Evolutionary conservation across 2,888 invertebrate species (phyloP).

Genomic region (Empis livida): DNA sequence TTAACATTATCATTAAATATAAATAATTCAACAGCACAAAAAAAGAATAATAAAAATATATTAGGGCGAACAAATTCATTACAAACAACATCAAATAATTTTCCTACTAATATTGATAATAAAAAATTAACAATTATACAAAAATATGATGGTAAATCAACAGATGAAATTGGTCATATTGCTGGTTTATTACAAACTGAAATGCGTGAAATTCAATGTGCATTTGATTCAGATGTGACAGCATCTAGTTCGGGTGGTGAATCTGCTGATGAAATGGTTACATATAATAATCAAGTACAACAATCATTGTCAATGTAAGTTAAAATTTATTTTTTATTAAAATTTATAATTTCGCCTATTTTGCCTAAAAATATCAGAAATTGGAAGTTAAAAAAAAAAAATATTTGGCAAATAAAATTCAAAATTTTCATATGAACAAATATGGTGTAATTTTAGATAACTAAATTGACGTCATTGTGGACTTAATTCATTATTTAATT

Average conservation of each 20-base stretch:
- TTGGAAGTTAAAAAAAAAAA: no score
- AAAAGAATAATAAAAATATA: slow-evolving; percentile 11
- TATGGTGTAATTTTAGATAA: no score
- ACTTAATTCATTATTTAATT: no score
- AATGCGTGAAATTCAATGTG: slow-evolving; percentile 57
- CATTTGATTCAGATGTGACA: slow-evolving; percentile 85
- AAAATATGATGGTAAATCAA: slow-evolving; percentile 34
- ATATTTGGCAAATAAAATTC: no score
- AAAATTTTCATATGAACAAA: no score
- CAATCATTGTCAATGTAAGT: slow-evolving; percentile 71
- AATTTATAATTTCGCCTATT: no score
- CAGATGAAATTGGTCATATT: slow-evolving; percentile 52
- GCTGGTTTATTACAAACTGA: slow-evolving; percentile 61
- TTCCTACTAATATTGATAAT: slow-evolving; percentile 10
- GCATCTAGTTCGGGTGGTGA: slow-evolving; percentile 90
- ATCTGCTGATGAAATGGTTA: slow-evolving; percentile 79
- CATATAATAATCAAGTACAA: slow-evolving; percentile 64
- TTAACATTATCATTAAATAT: background rate
- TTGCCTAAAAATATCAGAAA: no score
- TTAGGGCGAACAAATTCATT: slow-evolving; percentile 4
- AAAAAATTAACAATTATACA: slow-evolving; percentile 25
- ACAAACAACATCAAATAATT: background rate
- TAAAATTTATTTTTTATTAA: slow-evolving; percentile 1
- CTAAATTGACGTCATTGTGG: no score
- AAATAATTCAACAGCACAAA: background rate